phyloP scores from a whole-genome alignment of 2,888 invertebrate genomes.

The Stenichneumon culpator region DNA sequence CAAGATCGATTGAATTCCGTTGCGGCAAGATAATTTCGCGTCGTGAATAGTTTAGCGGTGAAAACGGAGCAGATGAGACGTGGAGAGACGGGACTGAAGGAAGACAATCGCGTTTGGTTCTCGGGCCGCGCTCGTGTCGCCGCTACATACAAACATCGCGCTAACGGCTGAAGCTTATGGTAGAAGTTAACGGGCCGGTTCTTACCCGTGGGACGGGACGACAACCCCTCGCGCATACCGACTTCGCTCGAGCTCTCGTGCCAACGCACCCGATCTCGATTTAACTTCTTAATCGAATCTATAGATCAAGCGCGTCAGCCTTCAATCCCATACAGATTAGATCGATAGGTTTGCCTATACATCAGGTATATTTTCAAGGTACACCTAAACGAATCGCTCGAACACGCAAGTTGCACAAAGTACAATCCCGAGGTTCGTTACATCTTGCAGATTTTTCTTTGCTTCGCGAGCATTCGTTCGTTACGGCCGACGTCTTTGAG shows the following conservation, averaged over 20 bases:
- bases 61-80: not conserved
- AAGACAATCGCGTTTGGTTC: slow-evolving; percentile 19
- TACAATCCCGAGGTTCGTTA: slow-evolving; percentile 19
- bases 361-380: not conserved
- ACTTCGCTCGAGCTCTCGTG: not conserved
- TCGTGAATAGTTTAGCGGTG: slow-evolving; percentile 35
- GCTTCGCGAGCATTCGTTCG: slow-evolving; percentile 27
- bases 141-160: slow-evolving; percentile 1
- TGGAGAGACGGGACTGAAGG: not conserved
- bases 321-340: not conserved
- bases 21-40: slow-evolving; percentile 16
- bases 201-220: slow-evolving; percentile 2
- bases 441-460: slow-evolving; percentile 38
- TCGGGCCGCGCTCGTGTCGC: slow-evolving; percentile 16
- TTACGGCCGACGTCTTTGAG: slow-evolving; percentile 26
- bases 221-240: slow-evolving; percentile 8
- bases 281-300: not conserved
- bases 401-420: not conserved
- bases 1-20: slow-evolving; percentile 15
- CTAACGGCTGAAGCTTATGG: not conserved
- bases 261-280: not conserved
- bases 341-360: not conserved
- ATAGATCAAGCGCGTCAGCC: not conserved
- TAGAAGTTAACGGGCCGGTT: slow-evolving; percentile 18
- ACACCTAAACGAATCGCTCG: not conserved